Evolutionary conservation across 2,797 vertebrate species (phyloP).

Genomic region (Ptychadena robeensis): DNA sequence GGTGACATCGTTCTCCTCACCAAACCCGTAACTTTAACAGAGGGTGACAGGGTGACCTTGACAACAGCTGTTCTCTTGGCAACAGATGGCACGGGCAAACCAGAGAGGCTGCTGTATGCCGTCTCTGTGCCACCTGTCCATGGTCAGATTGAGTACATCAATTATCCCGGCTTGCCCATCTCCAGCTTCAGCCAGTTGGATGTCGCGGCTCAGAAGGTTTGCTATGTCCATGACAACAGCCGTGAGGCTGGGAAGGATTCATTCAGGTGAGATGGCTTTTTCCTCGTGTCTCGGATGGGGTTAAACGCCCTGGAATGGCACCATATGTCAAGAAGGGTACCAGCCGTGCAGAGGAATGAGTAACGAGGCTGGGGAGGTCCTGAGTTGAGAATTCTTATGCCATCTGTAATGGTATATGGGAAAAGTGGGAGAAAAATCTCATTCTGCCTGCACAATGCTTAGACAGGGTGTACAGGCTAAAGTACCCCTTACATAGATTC

Average conservation of each 20-base stretch:
- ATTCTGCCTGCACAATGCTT: too few relatives aligned
- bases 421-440: conserved; percentile 58
- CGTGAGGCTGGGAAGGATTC: conserved; percentile 73
- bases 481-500: background rate
- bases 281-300: conserved; percentile 44
- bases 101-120: conserved; percentile 86
- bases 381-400: background rate
- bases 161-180: conserved; percentile 81
- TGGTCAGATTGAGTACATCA: conserved; percentile 87
- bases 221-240: conserved; percentile 84
- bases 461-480: too few relatives aligned
- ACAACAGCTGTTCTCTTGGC: conserved; percentile 91
- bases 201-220: conserved; percentile 84
- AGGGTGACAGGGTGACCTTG: conserved; percentile 91
- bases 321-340: background rate
- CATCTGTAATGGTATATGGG: background rate
- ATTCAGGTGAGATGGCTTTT: conserved; percentile 80
- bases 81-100: conserved; percentile 84
- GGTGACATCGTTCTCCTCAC: conserved; percentile 85
- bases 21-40: conserved; percentile 84
- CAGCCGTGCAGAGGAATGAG: conserved; percentile 10
- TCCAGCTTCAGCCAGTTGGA: conserved; percentile 87
- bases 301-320: conserved; percentile 57
- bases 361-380: background rate
- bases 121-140: conserved; percentile 83